phyloP scores from a whole-genome alignment of 2,113 vertebrate species.

The Xiphias gladius region DNA sequence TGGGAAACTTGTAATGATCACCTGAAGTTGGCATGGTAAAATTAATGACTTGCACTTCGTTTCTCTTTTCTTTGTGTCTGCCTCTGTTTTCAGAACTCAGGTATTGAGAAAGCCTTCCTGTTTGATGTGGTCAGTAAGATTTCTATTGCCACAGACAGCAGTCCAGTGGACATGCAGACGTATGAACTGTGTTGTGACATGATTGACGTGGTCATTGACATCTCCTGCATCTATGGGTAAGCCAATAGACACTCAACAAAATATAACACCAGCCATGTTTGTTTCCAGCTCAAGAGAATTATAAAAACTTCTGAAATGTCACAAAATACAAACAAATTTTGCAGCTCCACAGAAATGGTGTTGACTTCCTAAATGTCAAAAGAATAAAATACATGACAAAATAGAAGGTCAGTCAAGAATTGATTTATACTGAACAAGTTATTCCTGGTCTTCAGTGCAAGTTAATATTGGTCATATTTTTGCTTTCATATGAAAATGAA shows the following conservation, averaged over 20 bases:
- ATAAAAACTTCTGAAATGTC: not conserved
- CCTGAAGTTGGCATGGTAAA: not conserved
- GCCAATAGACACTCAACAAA: not conserved
- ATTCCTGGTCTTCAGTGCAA: too few species aligned
- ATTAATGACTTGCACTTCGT: too few species aligned
- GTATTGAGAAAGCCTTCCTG: constrained; percentile 64
- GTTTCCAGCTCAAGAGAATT: not conserved
- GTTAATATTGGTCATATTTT: not conserved
- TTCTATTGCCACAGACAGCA: constrained; percentile 65
- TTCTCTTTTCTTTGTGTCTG: not conserved
- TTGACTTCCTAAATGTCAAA: not conserved
- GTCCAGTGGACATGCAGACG: constrained; percentile 67
- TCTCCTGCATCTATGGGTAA: constrained; percentile 71
- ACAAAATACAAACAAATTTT: not conserved
- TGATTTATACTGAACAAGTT: not conserved
- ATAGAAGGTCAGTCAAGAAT: not conserved
- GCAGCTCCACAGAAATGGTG: not conserved
- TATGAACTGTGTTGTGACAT: constrained; percentile 68
- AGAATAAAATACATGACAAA: not conserved
- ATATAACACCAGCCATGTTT: too few species aligned
- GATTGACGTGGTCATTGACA: constrained; percentile 67
- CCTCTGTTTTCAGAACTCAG: constrained; percentile 47
- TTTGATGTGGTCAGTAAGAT: constrained; percentile 72
- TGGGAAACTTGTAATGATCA: not conserved
- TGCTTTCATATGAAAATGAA: not conserved